Evolutionary conservation across 23 tunicate genomes (phyloP).

Genomic region (Ciona savignyi): DNA sequence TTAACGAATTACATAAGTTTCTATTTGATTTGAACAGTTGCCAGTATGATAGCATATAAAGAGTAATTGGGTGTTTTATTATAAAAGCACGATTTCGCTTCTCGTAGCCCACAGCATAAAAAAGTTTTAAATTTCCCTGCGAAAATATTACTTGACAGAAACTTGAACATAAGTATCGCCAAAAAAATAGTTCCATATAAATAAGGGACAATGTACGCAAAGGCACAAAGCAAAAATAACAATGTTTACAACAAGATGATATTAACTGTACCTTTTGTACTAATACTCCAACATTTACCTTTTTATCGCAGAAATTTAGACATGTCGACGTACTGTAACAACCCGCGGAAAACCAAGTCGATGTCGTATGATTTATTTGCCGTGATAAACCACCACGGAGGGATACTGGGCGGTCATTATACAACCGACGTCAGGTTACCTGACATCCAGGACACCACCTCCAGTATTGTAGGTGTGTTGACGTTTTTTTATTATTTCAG

Average conservation of each 20-base stretch:
- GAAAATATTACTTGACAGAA: too few species aligned
- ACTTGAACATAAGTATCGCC: too few species aligned
- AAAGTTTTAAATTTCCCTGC: too few species aligned
- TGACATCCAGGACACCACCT: conserved; percentile 16
- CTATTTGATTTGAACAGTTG: not conserved
- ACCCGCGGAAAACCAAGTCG: conserved; percentile 13
- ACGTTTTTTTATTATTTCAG: not conserved
- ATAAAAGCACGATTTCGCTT: not conserved
- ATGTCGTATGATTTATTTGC: conserved; percentile 75
- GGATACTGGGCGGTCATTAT: conserved; percentile 90
- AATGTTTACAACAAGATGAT: too few species aligned
- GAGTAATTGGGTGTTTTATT: not conserved
- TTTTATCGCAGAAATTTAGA: too few species aligned
- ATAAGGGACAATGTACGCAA: too few species aligned
- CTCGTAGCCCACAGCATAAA: too few species aligned
- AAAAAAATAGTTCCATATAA: too few species aligned
- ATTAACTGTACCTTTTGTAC: too few species aligned
- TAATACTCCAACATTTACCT: too few species aligned
- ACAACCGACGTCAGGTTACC: conserved; percentile 55
- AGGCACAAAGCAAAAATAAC: too few species aligned
- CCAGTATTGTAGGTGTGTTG: conserved; percentile 25
- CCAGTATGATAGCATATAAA: not conserved
- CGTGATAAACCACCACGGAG: conserved; percentile 90
- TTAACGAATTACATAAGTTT: not conserved
- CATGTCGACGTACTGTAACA: conserved; percentile 61